Evolutionary conservation across 2,797 vertebrate genomes (phyloP).

Genomic region (Phaenicophaeus curvirostris): DNA sequence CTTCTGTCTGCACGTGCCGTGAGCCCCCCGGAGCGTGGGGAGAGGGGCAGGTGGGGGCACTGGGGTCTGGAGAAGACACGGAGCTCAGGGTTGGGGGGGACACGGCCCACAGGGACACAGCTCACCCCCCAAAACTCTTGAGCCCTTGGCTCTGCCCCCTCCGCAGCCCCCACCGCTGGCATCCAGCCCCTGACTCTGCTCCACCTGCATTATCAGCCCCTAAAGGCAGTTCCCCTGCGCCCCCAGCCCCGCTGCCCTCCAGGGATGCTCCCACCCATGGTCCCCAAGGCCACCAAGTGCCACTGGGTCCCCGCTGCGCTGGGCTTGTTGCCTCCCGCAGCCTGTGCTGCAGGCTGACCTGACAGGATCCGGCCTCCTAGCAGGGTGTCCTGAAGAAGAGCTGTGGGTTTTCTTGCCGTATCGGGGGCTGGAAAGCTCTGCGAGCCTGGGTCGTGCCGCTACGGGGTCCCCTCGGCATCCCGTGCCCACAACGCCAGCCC

Average conservation of each 20-base stretch:
- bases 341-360: no score
- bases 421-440: fast-evolving
- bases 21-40: neutral
- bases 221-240: neutral
- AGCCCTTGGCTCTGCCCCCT: neutral
- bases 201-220: neutral
- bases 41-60: no score
- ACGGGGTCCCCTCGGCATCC: fast-evolving
- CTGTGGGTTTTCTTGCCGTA: neutral
- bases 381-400: fast-evolving
- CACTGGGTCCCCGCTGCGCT: fast-evolving
- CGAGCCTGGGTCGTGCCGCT: fast-evolving
- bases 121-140: neutral
- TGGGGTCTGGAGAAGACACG: no score
- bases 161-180: neutral
- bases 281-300: neutral
- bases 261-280: no score
- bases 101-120: fast-evolving
- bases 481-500: neutral
- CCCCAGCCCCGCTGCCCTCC: fast-evolving
- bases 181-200: neutral
- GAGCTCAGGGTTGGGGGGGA: neutral
- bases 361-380: neutral
- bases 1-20: neutral
- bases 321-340: neutral